phyloP scores from a whole-genome alignment of 2,113 vertebrate genomes.

The Mirza zaza region DNA sequence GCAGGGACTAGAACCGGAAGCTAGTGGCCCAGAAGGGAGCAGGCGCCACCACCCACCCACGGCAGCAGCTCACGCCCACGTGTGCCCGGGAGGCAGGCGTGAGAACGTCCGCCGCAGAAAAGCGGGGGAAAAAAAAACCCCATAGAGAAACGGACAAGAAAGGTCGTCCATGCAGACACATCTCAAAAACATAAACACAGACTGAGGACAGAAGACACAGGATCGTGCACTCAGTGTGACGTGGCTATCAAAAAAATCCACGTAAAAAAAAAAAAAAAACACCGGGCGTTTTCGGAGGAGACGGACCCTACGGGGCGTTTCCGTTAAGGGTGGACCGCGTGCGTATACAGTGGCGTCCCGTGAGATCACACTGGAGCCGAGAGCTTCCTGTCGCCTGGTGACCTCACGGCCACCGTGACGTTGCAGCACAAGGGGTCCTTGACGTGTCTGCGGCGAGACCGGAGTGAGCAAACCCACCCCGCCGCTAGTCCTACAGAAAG shows the following conservation, averaged over 20 bases:
- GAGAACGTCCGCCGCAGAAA: neutral
- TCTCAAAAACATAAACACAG: neutral
- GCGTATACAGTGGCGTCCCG: fast-evolving
- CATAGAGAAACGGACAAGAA: neutral
- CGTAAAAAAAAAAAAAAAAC: neutral
- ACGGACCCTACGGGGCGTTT: too few relatives aligned
- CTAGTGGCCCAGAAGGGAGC: fast-evolving
- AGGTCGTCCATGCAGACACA: neutral
- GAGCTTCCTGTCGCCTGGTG: neutral
- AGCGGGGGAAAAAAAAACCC: neutral
- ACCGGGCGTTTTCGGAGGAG: neutral
- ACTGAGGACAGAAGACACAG: fast-evolving
- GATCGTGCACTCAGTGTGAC: fast-evolving
- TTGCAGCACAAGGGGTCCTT: neutral
- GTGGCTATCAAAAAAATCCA: neutral
- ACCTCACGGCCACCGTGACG: neutral
- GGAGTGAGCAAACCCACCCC: neutral
- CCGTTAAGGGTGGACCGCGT: neutral
- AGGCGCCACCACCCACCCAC: neutral
- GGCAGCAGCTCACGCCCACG: fast-evolving
- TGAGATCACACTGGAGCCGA: neutral
- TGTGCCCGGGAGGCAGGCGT: too few relatives aligned
- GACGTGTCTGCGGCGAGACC: neutral
- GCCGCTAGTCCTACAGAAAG: neutral
- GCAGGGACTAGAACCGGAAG: fast-evolving